These are phyloP conservation scores for Sebastes umbrosus DNA, from an alignment of 2,797 vertebrate species.

Conservation along the genomic window DNA sequence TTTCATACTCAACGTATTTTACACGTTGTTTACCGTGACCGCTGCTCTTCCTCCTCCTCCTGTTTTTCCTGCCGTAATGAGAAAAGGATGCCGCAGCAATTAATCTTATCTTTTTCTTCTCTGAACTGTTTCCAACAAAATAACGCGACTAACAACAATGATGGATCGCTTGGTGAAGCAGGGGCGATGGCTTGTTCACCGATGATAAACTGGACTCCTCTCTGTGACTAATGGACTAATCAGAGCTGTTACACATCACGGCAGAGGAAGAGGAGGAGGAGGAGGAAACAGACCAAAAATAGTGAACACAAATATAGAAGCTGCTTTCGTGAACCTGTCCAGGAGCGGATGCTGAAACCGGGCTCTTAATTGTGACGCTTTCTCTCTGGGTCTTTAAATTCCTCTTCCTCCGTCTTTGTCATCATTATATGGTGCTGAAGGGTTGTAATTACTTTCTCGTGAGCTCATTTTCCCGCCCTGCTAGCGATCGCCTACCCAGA, in stretches of 20 bases:
- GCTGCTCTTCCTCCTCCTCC: not conserved
- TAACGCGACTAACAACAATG: slow-evolving; percentile 19
- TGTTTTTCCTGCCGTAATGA: not conserved
- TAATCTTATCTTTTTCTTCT: slow-evolving; percentile 31
- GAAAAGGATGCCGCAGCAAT: slow-evolving; percentile 2
- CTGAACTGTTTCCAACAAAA: slow-evolving; percentile 12
- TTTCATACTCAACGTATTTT: not conserved
- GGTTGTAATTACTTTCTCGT: no score
- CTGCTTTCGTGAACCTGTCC: not conserved
- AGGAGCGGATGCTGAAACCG: not conserved
- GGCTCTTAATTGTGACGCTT: not conserved
- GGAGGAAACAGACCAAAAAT: not conserved
- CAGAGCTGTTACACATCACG: not conserved
- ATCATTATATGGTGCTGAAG: no score
- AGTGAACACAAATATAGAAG: slow-evolving; percentile 5
- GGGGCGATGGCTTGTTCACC: slow-evolving; percentile 39
- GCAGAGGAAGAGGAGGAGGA: slow-evolving; percentile 10
- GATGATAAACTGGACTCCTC: slow-evolving; percentile 58
- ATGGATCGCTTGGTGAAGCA: slow-evolving; percentile 36
- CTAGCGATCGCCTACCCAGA: no score
- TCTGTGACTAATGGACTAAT: slow-evolving; percentile 64
- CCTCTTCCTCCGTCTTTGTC: no score
- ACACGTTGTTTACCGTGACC: not conserved
- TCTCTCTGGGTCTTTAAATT: not conserved
- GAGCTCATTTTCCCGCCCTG: no score